Evolutionary conservation across 2,888 invertebrate species (phyloP).

Genomic region (Thyatira batis): DNA sequence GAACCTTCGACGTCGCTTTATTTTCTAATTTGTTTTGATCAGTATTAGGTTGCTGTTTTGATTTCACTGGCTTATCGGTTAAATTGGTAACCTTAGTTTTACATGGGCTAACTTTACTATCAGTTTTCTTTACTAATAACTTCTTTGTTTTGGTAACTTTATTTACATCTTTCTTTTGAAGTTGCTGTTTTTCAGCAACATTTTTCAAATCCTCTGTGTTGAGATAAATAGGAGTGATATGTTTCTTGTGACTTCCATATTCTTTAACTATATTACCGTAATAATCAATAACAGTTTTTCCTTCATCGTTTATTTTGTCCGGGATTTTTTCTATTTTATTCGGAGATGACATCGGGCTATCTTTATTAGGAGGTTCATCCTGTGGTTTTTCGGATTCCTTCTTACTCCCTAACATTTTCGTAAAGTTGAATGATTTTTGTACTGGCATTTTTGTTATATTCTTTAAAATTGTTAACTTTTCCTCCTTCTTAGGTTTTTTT

Average conservation of each 20-base stretch:
- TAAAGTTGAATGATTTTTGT: constrained; percentile 63
- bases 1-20: constrained; percentile 22
- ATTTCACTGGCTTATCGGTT: constrained; percentile 33
- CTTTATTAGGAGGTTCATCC: constrained; percentile 26
- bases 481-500: constrained; percentile 58
- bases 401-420: constrained; percentile 63
- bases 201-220: constrained; percentile 84
- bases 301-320: constrained; percentile 83
- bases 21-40: constrained; percentile 30
- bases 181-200: constrained; percentile 78
- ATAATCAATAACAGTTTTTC: constrained; percentile 88
- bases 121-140: constrained; percentile 9
- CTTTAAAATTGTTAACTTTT: constrained; percentile 65
- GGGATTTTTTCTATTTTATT: constrained; percentile 46
- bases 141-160: constrained; percentile 43
- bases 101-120: constrained; percentile 25
- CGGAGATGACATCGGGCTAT: constrained; percentile 32
- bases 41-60: constrained; percentile 24
- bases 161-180: constrained; percentile 46
- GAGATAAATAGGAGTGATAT: constrained; percentile 79
- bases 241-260: constrained; percentile 81
- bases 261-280: constrained; percentile 91
- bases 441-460: constrained; percentile 71
- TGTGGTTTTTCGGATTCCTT: constrained; percentile 56
- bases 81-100: constrained; percentile 40